Evolutionary conservation across 1,140 invertebrate species (phyloP).

Genomic region (Atopsyche davidsoni): DNA sequence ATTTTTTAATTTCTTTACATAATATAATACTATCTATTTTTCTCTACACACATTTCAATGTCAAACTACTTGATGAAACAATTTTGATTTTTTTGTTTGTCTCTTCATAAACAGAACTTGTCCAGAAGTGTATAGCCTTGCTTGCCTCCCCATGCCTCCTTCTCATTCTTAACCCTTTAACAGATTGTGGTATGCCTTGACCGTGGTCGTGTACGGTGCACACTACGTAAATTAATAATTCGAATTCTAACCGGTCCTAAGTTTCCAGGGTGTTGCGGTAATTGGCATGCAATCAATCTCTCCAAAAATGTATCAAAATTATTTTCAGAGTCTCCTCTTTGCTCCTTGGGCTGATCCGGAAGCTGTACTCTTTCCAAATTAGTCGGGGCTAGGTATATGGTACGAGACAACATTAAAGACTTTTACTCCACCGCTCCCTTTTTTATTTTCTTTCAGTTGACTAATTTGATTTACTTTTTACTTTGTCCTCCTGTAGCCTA

Average conservation of each 20-base stretch:
- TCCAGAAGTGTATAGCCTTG: constrained; percentile 15
- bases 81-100: constrained; percentile 11
- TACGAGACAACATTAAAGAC: neutral
- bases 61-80: too few relatives aligned
- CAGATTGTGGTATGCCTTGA: neutral
- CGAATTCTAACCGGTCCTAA: constrained; percentile 41
- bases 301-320: constrained; percentile 44
- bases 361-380: constrained; percentile 3
- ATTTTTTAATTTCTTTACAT: too few relatives aligned
- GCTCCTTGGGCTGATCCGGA: constrained; percentile 47
- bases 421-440: neutral
- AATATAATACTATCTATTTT: too few relatives aligned
- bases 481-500: constrained; percentile 4
- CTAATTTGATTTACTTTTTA: constrained; percentile 9
- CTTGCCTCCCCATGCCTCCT: constrained; percentile 20
- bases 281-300: constrained; percentile 48
- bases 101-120: neutral
- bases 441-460: neutral
- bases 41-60: too few relatives aligned
- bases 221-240: constrained; percentile 12
- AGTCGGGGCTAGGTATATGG: neutral
- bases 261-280: constrained; percentile 47
- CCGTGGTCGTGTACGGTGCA: constrained; percentile 7
- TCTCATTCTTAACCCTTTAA: constrained; percentile 1
- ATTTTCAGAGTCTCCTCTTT: constrained; percentile 82